Percentiles rank a stretch among this genome's conserved stretches.
These are phyloP conservation scores for Pardosa pseudoannulata DNA, from an alignment of 2,888 invertebrate species.

Conservation along the genomic window DNA sequence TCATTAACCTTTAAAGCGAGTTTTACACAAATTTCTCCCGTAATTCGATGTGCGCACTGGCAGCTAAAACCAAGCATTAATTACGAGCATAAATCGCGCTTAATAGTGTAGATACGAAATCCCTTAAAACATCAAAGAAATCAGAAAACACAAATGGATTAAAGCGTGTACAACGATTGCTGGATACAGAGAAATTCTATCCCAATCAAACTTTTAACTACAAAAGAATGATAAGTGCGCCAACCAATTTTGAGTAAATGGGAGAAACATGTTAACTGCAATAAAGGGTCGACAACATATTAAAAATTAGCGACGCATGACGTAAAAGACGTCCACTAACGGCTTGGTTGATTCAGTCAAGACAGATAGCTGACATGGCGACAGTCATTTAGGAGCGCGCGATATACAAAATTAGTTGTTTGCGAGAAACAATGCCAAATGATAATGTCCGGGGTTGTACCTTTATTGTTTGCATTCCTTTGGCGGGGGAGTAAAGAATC, in stretches of 20 bases:
- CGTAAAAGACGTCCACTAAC: background rate
- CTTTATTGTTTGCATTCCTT: conserved; percentile 6
- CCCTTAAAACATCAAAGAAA: no score
- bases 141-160: no score
- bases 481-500: background rate
- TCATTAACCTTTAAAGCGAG: no score
- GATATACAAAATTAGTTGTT: conserved; percentile 3
- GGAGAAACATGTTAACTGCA: background rate
- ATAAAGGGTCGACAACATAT: conserved; percentile 2
- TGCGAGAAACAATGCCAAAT: background rate
- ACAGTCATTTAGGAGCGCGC: background rate
- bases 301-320: conserved; percentile 20
- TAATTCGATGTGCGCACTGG: no score
- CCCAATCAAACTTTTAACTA: background rate
- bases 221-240: background rate
- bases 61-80: no score
- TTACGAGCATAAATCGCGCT: no score
- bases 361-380: conserved; percentile 14
- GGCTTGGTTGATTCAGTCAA: background rate
- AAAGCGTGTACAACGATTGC: no score
- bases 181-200: no score
- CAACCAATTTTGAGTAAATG: background rate
- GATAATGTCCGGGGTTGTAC: conserved; percentile 1
- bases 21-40: no score
- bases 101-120: no score